phyloP scores from a whole-genome alignment of 2,797 vertebrate genomes.

The Alcedo quadribrachys region DNA sequence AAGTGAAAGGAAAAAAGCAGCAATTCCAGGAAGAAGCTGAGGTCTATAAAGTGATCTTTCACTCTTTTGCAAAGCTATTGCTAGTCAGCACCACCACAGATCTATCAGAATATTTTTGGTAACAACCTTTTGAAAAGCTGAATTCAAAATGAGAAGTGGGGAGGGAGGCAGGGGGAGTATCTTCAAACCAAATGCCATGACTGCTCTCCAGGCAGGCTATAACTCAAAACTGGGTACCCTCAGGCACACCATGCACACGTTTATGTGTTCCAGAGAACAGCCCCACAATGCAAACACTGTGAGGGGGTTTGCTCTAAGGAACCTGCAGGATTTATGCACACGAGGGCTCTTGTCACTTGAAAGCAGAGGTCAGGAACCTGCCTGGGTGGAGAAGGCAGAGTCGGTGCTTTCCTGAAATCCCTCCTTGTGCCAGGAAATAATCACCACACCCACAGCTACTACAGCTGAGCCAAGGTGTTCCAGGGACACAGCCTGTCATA shows the following conservation, averaged over 20 bases:
- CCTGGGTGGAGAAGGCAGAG: constrained; percentile 63
- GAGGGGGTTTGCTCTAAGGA: constrained; percentile 22
- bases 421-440: constrained; percentile 72
- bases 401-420: constrained; percentile 70
- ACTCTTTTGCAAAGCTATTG: constrained; percentile 13
- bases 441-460: constrained; percentile 59
- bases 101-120: constrained; percentile 53
- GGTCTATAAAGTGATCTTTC: constrained; percentile 43
- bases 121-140: constrained; percentile 64
- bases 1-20: constrained; percentile 37
- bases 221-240: constrained; percentile 64
- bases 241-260: neutral
- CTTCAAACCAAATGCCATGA: constrained; percentile 60
- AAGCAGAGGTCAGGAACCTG: constrained; percentile 68
- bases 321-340: constrained; percentile 47
- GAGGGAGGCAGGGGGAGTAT: constrained; percentile 17
- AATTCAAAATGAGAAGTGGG: constrained; percentile 61
- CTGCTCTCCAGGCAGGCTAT: constrained; percentile 56
- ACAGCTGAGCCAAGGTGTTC: constrained; percentile 62
- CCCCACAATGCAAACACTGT: constrained; percentile 64
- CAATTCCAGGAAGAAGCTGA: constrained; percentile 46
- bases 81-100: constrained; percentile 49
- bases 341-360: constrained; percentile 49
- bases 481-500: constrained; percentile 59
- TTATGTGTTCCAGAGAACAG: constrained; percentile 58